phyloP scores from a whole-genome alignment of 1,140 invertebrate species.

The Cydia amplana region DNA sequence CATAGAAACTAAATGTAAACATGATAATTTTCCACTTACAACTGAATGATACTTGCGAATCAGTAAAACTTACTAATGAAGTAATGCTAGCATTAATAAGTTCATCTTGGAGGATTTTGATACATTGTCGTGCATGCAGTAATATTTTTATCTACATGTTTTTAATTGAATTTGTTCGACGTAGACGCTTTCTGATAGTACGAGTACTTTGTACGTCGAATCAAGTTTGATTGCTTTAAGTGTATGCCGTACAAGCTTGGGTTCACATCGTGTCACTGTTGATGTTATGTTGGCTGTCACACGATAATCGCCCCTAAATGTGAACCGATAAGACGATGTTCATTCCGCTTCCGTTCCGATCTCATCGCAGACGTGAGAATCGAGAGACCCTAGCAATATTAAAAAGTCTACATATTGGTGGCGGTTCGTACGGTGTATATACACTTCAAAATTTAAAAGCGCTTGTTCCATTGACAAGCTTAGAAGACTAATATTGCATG shows the following conservation, averaged over 20 bases:
- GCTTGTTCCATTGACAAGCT: constrained; percentile 50
- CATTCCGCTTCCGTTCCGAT: constrained; percentile 54
- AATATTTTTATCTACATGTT: constrained; percentile 67
- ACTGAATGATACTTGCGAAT: constrained; percentile 36
- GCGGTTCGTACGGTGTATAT: constrained; percentile 52
- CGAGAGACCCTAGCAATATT: constrained; percentile 65
- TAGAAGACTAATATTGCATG: constrained; percentile 75
- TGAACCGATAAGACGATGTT: constrained; percentile 53
- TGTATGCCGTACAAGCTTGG: constrained; percentile 64
- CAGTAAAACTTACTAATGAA: constrained; percentile 42
- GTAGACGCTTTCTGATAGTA: constrained; percentile 24
- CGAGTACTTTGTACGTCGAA: constrained; percentile 40
- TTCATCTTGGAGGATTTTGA: constrained; percentile 57
- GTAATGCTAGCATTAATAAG: constrained; percentile 37
- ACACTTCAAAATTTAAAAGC: constrained; percentile 37
- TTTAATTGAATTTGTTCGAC: constrained; percentile 47
- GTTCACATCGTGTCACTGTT: constrained; percentile 52
- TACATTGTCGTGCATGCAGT: constrained; percentile 71
- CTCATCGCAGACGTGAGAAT: constrained; percentile 60
- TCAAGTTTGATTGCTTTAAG: constrained; percentile 63
- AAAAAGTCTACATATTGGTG: constrained; percentile 64
- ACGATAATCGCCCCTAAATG: constrained; percentile 44
- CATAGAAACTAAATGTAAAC: constrained; percentile 28
- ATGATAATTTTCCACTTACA: constrained; percentile 29
- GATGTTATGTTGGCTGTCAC: constrained; percentile 36